phyloP scores from a whole-genome alignment of 1,140 invertebrate species.

The Camponotus pennsylvanicus region DNA sequence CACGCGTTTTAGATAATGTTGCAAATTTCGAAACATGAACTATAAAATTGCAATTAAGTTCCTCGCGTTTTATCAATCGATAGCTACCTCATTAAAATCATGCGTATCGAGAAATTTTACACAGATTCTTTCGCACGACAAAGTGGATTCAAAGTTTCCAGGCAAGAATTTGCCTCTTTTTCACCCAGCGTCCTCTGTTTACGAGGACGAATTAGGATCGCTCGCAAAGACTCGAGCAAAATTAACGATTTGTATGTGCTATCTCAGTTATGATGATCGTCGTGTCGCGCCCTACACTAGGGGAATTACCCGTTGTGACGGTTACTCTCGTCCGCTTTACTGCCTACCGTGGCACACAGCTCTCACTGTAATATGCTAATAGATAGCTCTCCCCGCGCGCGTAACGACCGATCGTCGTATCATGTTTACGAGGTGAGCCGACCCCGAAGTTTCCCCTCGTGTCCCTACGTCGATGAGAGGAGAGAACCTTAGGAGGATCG shows the following conservation, averaged over 20 bases:
- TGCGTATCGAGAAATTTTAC: background rate
- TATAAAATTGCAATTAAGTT: background rate
- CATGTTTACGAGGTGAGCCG: constrained; percentile 72
- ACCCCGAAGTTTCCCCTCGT: constrained; percentile 54
- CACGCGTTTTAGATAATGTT: background rate
- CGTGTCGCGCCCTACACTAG: constrained; percentile 44
- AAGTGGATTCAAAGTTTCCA: background rate
- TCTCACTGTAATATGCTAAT: constrained; percentile 76
- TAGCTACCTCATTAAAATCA: background rate
- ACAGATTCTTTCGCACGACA: background rate
- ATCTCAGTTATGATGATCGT: constrained; percentile 63
- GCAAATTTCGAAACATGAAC: background rate
- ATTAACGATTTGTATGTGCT: constrained; percentile 61
- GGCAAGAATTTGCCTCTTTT: background rate
- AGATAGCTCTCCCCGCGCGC: constrained; percentile 55
- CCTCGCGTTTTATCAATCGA: background rate
- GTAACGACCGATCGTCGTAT: constrained; percentile 65
- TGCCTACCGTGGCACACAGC: constrained; percentile 37
- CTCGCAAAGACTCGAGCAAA: background rate
- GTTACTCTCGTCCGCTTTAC: constrained; percentile 74
- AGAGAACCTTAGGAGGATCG: constrained; percentile 57
- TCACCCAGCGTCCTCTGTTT: background rate
- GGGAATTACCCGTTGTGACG: constrained; percentile 67
- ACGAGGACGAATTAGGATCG: constrained; percentile 1
- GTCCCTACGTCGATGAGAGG: constrained; percentile 35